These are phyloP conservation scores for Synanthedon andrenaeformis DNA, from an alignment of 2,888 invertebrate species.

Conservation along the genomic window DNA sequence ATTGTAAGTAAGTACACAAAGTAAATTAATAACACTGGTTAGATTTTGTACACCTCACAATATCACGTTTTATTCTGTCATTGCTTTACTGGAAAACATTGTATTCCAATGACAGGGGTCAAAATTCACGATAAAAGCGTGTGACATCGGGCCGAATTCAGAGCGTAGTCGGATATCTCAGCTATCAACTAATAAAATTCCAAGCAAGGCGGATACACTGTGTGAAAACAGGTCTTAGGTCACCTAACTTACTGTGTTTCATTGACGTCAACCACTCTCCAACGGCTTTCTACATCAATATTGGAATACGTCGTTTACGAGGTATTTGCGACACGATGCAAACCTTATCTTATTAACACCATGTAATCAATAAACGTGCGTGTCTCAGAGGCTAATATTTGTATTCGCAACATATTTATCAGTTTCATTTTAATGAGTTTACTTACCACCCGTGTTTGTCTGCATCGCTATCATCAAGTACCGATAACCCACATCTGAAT, in stretches of 20 bases:
- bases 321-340: neutral
- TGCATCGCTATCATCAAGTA: neutral
- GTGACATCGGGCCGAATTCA: neutral
- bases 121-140: neutral
- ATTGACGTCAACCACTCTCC: slow-evolving; percentile 43
- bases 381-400: slow-evolving; percentile 18
- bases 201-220: slow-evolving; percentile 25
- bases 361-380: neutral
- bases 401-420: slow-evolving; percentile 20
- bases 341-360: neutral
- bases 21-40: too few relatives aligned
- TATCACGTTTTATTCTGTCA: neutral
- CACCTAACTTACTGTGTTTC: slow-evolving; percentile 36
- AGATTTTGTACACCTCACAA: neutral
- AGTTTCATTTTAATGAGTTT: slow-evolving; percentile 25
- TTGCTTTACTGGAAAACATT: neutral
- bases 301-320: slow-evolving; percentile 10
- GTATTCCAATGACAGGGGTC: neutral
- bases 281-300: slow-evolving; percentile 25
- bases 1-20: too few relatives aligned
- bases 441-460: slow-evolving; percentile 17
- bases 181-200: neutral
- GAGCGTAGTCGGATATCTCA: neutral
- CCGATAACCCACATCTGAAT: slow-evolving; percentile 46
- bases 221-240: slow-evolving; percentile 41